Evolutionary conservation across 2,113 vertebrate species (phyloP).

Genomic region (Calyptommatus sinebrachiatus): DNA sequence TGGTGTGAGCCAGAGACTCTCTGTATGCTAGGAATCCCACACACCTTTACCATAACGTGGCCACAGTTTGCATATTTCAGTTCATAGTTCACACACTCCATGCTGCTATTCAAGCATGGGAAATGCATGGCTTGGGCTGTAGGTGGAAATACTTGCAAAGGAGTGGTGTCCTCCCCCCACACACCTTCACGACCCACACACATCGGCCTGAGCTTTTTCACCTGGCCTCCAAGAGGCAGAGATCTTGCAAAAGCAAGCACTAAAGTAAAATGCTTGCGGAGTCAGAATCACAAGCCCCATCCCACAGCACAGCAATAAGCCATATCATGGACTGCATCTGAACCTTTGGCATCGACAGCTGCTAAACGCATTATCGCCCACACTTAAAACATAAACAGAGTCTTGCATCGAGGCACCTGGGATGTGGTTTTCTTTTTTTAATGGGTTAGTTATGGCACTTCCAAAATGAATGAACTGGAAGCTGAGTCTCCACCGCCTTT

Average conservation of each 20-base stretch:
- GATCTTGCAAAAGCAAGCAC: not conserved
- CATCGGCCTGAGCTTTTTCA: not conserved
- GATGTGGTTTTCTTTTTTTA: slow-evolving; percentile 32
- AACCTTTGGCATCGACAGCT: slow-evolving; percentile 42
- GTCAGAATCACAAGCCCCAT: not conserved
- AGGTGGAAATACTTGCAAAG: not conserved
- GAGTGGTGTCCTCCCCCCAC: not conserved
- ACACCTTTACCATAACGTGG: too few relatives aligned
- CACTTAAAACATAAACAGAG: slow-evolving; percentile 48
- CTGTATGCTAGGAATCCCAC: too few relatives aligned
- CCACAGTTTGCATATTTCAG: too few relatives aligned
- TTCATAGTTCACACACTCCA: not conserved
- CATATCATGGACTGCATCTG: slow-evolving; percentile 25
- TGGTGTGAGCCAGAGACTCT: too few relatives aligned
- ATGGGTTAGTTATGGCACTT: slow-evolving; percentile 62
- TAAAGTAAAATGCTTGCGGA: not conserved
- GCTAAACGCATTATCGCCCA: slow-evolving; percentile 49
- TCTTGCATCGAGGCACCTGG: slow-evolving; percentile 41
- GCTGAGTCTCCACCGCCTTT: slow-evolving; percentile 31
- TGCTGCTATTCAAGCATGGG: too few relatives aligned
- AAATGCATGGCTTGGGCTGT: not conserved
- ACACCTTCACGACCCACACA: too few relatives aligned
- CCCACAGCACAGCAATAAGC: slow-evolving; percentile 30
- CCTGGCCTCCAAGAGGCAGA: not conserved
- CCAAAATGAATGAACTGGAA: slow-evolving; percentile 69